Percentiles rank a stretch among this genome's conserved stretches.
Conservation (phyloP, 1,140 invertebrate genomes). For the Agrilus planipennis region DNA sequence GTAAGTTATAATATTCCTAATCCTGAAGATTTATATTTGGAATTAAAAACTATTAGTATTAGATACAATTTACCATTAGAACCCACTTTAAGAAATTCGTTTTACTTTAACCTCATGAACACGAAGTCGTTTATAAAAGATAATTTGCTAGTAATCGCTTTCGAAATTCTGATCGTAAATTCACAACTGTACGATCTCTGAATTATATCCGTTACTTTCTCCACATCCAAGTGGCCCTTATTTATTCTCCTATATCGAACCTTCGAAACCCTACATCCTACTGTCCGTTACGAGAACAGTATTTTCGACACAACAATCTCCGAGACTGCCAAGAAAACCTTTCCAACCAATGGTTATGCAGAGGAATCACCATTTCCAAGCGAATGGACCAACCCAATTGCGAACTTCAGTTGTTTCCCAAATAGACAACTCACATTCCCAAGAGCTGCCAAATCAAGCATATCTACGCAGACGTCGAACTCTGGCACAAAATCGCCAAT, state of each 20-base stretch:
- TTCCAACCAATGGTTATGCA: slow-evolving; percentile 2
- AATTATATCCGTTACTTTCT: slow-evolving; percentile 1
- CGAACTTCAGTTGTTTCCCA: background rate
- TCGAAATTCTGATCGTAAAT: background rate
- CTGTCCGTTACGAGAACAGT: slow-evolving; percentile 3
- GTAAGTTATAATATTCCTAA: background rate
- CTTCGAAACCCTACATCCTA: background rate
- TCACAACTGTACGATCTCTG: background rate
- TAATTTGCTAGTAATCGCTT: background rate
- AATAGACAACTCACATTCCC: background rate
- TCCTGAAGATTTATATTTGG: background rate
- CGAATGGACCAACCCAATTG: background rate
- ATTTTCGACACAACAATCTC: background rate
- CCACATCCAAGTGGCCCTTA: background rate
- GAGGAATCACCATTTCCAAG: background rate
- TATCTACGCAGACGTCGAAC: background rate
- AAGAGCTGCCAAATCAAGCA: background rate
- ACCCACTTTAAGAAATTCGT: background rate
- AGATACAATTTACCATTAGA: slow-evolving; percentile 3
- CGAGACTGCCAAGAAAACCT: background rate
- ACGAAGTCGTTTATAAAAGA: background rate
- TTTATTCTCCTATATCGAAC: background rate
- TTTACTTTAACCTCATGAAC: background rate
- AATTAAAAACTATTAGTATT: background rate
- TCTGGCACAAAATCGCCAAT: background rate